Conservation (phyloP, 2,888 invertebrate genomes). For the Caenorhabditis sp. region DNA sequence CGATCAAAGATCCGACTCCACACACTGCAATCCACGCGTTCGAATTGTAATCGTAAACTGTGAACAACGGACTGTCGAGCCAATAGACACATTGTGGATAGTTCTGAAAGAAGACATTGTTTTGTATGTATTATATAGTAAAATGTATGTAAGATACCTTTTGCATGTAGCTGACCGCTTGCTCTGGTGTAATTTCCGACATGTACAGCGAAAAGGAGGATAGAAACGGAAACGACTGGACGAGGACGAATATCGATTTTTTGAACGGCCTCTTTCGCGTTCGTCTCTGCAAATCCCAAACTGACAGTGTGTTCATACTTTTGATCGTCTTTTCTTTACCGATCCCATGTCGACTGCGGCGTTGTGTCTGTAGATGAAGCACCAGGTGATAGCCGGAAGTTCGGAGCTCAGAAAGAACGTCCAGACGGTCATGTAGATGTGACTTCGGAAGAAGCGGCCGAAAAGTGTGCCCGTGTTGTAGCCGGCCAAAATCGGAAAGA, state of each 20-base stretch:
- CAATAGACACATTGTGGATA: conserved; percentile 1
- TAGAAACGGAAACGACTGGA: neutral
- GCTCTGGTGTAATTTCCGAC: neutral
- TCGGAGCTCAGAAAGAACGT: conserved; percentile 6
- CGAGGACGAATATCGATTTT: neutral
- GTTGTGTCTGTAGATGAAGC: conserved; percentile 23
- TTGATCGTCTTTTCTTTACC: neutral
- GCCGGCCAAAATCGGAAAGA: conserved; percentile 30
- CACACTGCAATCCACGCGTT: neutral
- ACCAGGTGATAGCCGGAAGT: conserved; percentile 2
- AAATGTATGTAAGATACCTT: neutral
- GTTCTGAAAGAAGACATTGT: neutral
- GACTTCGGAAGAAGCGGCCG: neutral
- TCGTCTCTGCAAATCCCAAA: neutral
- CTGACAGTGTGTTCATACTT: too few relatives aligned
- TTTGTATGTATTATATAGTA: neutral
- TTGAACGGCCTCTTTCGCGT: neutral
- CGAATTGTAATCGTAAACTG: conserved; percentile 2
- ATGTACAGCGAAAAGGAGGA: neutral
- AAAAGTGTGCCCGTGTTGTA: neutral
- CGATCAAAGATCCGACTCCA: neutral
- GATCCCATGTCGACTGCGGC: conserved; percentile 5
- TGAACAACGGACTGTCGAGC: neutral
- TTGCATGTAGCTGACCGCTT: neutral
- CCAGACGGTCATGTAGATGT: conserved; percentile 8